Conservation (phyloP, 1,140 invertebrate genomes). For the Drosophila ercepeae region DNA sequence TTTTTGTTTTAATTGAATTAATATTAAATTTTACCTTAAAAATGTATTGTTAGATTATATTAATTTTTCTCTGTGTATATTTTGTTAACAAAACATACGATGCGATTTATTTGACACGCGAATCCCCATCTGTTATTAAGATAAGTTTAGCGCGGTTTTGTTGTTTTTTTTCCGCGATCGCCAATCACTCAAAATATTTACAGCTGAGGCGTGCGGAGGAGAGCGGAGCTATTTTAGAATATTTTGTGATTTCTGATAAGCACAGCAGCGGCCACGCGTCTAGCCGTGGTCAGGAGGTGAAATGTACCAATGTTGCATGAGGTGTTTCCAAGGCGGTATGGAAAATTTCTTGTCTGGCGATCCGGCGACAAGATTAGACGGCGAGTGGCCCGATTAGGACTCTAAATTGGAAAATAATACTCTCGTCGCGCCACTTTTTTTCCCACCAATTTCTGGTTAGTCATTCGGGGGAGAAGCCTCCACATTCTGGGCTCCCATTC, state of each 20-base stretch:
- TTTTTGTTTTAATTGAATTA: not conserved
- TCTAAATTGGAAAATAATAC: conserved; percentile 52
- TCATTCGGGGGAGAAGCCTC: conserved; percentile 40
- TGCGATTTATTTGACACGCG: conserved; percentile 62
- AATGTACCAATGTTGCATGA: conserved; percentile 28
- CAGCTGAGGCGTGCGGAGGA: conserved; percentile 5
- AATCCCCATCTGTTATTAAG: conserved; percentile 62
- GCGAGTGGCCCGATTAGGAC: conserved; percentile 41
- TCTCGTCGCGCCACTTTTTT: conserved; percentile 58
- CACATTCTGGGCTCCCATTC: not conserved
- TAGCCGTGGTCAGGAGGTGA: conserved; percentile 42
- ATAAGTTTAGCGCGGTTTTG: conserved; percentile 40
- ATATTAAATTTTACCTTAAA: no score
- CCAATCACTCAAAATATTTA: conserved; percentile 14
- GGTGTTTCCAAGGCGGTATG: conserved; percentile 60
- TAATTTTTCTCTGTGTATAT: conserved; percentile 2
- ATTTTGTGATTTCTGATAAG: conserved; percentile 70
- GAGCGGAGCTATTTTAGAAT: conserved; percentile 24
- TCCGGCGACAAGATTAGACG: conserved; percentile 46
- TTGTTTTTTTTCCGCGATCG: conserved; percentile 16
- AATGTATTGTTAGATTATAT: not conserved
- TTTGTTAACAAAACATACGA: conserved; percentile 65
- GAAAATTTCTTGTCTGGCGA: conserved; percentile 59
- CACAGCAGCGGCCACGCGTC: conserved; percentile 57
- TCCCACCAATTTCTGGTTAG: conserved; percentile 38